A percentile compares a stretch with the other conserved stretches of the same genome.
phyloP scores from a whole-genome alignment of 2,888 invertebrate species.

The Cataglyphis rosenhaueri region DNA sequence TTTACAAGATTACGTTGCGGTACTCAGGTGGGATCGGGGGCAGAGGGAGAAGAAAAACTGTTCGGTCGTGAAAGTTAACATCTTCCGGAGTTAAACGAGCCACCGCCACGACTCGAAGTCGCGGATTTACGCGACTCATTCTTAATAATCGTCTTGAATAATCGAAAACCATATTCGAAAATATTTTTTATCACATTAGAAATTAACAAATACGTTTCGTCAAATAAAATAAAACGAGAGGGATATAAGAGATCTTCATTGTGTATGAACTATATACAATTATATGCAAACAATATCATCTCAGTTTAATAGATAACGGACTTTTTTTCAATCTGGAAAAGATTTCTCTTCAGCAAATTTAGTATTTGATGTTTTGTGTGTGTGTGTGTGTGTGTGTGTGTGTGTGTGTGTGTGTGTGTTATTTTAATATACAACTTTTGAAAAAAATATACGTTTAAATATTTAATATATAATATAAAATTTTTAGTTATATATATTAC shows the following conservation, averaged over 20 bases:
- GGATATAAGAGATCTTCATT: neutral
- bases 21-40: neutral
- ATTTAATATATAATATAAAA: too few species aligned
- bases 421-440: neutral
- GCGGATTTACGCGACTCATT: constrained; percentile 35
- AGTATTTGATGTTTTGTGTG: neutral
- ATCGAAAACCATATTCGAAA: neutral
- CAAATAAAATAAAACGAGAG: neutral
- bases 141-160: constrained; percentile 27
- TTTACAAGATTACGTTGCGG: constrained; percentile 52
- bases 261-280: neutral
- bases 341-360: neutral
- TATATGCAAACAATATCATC: neutral
- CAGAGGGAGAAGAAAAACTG: constrained; percentile 40
- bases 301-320: neutral
- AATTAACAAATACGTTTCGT: too few species aligned
- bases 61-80: constrained; percentile 48
- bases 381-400: too few species aligned
- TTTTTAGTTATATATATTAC: too few species aligned
- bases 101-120: constrained; percentile 21
- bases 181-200: neutral
- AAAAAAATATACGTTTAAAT: neutral
- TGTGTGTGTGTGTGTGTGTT: neutral
- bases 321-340: neutral
- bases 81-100: constrained; percentile 52